Percentiles rank a stretch among this genome's conserved stretches.
These are phyloP conservation scores for Thera britannica DNA, from an alignment of 2,888 invertebrate genomes.

Conservation along the genomic window DNA sequence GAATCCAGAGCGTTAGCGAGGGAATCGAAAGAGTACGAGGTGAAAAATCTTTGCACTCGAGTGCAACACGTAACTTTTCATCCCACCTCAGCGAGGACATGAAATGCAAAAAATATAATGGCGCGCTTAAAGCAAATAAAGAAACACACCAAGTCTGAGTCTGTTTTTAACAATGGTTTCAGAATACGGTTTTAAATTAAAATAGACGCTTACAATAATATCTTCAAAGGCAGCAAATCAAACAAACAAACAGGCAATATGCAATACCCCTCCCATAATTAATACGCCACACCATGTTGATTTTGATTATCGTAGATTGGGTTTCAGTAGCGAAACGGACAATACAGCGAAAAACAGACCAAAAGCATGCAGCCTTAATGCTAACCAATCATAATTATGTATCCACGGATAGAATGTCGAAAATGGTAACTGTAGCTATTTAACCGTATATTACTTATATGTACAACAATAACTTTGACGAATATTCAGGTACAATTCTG, in stretches of 20 bases:
- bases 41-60: too few species aligned
- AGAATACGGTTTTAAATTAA: neutral
- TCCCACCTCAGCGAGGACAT: too few species aligned
- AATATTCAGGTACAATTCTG: neutral
- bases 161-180: neutral
- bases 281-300: neutral
- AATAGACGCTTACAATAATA: conserved; percentile 21
- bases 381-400: neutral
- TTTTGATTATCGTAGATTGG: too few species aligned
- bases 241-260: conserved; percentile 4
- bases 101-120: too few species aligned
- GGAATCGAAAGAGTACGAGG: too few species aligned
- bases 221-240: conserved; percentile 10
- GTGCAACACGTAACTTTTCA: too few species aligned
- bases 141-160: too few species aligned
- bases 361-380: neutral
- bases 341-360: neutral
- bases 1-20: too few species aligned
- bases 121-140: too few species aligned
- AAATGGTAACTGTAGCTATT: neutral
- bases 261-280: neutral
- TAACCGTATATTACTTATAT: neutral
- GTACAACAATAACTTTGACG: neutral
- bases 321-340: neutral
- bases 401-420: neutral